phyloP scores from a whole-genome alignment of 2,888 invertebrate genomes.

The Rhorus exstirpatorius region DNA sequence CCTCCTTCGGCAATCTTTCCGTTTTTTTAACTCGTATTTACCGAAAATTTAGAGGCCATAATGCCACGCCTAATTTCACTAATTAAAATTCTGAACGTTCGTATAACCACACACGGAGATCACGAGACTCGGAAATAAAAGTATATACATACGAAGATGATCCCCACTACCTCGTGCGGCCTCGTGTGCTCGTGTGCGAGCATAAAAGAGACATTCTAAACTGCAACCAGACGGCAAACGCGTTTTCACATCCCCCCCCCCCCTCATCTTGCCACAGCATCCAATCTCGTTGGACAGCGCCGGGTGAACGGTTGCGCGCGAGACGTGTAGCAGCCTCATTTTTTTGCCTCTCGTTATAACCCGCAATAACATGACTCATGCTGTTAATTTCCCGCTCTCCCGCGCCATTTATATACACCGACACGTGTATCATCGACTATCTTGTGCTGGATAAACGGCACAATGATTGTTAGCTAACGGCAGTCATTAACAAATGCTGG shows the following conservation, averaged over 20 bases:
- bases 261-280: constrained; percentile 49
- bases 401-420: background rate
- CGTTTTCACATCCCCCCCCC: constrained; percentile 50
- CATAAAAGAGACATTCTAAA: constrained; percentile 43
- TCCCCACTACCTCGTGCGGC: too few relatives aligned
- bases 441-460: background rate
- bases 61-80: constrained; percentile 80
- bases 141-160: constrained; percentile 27
- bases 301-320: constrained; percentile 22
- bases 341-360: constrained; percentile 49
- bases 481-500: background rate
- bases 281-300: constrained; percentile 22
- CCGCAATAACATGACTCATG: constrained; percentile 44
- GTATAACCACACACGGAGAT: constrained; percentile 73
- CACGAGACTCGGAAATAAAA: constrained; percentile 57
- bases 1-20: constrained; percentile 57
- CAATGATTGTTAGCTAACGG: constrained; percentile 2
- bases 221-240: constrained; percentile 32
- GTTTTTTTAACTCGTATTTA: constrained; percentile 75
- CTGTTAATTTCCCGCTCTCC: constrained; percentile 31
- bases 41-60: constrained; percentile 80
- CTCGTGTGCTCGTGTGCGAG: constrained; percentile 2
- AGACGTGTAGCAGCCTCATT: constrained; percentile 20
- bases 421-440: background rate
- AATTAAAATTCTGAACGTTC: constrained; percentile 82